phyloP scores from a whole-genome alignment of 2,888 invertebrate genomes.

The Thymelicus sylvestris region DNA sequence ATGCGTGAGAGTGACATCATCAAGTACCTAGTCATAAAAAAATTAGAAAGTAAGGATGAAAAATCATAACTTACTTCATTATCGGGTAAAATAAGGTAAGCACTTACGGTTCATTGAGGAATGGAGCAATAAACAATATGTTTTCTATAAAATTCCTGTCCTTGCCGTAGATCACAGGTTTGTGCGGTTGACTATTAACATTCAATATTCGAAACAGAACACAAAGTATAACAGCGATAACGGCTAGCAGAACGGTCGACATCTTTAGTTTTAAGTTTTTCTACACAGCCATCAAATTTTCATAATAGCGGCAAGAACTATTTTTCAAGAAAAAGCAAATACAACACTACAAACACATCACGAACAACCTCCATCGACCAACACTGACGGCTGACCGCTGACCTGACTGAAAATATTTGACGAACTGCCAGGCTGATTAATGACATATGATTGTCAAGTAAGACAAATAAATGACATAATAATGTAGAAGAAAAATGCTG shows the following conservation, averaged over 20 bases:
- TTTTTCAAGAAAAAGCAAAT: slow-evolving; percentile 47
- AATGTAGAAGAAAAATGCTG: no score
- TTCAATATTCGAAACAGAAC: slow-evolving; percentile 93
- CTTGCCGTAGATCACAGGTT: slow-evolving; percentile 90
- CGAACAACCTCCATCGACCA: slow-evolving; percentile 48
- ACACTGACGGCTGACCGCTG: slow-evolving; percentile 41
- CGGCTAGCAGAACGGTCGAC: slow-evolving; percentile 93
- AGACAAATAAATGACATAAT: no score
- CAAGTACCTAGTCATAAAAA: slow-evolving; percentile 42
- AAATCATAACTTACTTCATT: neutral
- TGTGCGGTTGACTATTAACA: slow-evolving; percentile 92
- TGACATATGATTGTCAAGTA: no score
- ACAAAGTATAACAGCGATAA: slow-evolving; percentile 92
- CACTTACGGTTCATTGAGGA: slow-evolving; percentile 93
- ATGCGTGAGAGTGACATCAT: slow-evolving; percentile 62
- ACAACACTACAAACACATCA: slow-evolving; percentile 42
- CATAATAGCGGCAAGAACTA: slow-evolving; percentile 64
- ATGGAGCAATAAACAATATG: slow-evolving; percentile 91
- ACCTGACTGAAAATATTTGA: neutral
- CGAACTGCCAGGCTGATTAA: no score
- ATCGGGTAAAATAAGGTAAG: neutral
- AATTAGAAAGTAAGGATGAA: slow-evolving; percentile 27
- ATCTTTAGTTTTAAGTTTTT: slow-evolving; percentile 68
- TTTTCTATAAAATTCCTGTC: slow-evolving; percentile 91
- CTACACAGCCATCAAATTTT: slow-evolving; percentile 50